phyloP scores from a whole-genome alignment of 2,797 vertebrate species.

The Pseudochaenichthys georgianus region DNA sequence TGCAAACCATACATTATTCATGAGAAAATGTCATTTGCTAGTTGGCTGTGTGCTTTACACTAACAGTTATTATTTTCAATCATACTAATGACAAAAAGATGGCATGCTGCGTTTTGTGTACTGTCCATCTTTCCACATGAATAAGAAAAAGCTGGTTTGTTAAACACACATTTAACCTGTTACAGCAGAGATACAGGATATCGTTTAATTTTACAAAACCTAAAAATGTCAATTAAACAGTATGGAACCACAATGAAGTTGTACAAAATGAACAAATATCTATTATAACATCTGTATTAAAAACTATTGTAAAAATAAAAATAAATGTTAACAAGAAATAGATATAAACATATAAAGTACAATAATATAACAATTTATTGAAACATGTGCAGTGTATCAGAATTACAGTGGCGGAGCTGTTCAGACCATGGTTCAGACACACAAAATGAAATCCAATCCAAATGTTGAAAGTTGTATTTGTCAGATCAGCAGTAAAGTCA shows the following conservation, averaged over 20 bases:
- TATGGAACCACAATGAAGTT: background rate
- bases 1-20: background rate
- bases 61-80: background rate
- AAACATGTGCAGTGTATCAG: too few relatives aligned
- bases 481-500: slow-evolving; percentile 17
- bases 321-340: background rate
- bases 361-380: too few relatives aligned
- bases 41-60: background rate
- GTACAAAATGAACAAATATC: too few relatives aligned
- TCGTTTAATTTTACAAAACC: background rate
- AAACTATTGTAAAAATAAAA: too few relatives aligned
- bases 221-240: background rate
- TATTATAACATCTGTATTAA: too few relatives aligned
- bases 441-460: background rate
- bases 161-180: background rate
- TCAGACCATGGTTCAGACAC: background rate
- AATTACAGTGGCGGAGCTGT: background rate
- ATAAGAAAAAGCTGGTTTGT: background rate
- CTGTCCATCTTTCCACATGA: background rate
- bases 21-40: background rate
- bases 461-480: background rate
- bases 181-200: background rate
- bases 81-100: background rate
- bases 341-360: background rate
- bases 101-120: background rate